Conservation (phyloP, 1,140 invertebrate species). For the Camponotus vicinus region DNA sequence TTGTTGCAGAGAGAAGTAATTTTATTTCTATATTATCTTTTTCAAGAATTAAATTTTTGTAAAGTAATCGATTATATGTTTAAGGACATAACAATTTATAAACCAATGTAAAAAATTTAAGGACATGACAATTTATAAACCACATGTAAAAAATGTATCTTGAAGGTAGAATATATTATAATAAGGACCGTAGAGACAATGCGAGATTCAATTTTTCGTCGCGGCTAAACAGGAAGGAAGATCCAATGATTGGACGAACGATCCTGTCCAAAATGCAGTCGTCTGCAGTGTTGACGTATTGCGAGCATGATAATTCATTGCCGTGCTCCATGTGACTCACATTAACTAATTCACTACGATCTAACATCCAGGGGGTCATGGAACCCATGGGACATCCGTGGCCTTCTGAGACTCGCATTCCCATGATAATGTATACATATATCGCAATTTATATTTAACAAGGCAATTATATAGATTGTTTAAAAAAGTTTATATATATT, state of each 20-base stretch:
- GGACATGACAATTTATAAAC: not conserved
- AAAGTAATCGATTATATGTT: no score
- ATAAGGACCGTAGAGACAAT: not conserved
- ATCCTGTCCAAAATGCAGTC: constrained; percentile 78
- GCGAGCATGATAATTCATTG: constrained; percentile 73
- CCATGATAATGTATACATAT: constrained; percentile 1
- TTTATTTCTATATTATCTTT: not conserved
- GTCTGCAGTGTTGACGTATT: constrained; percentile 70
- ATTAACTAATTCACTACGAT: constrained; percentile 81
- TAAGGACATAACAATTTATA: not conserved
- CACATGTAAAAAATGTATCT: not conserved
- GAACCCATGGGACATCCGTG: constrained; percentile 79
- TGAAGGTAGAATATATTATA: not conserved
- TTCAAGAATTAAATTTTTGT: not conserved
- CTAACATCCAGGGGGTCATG: constrained; percentile 78
- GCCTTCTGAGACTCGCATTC: constrained; percentile 33
- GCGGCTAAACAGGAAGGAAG: constrained; percentile 75
- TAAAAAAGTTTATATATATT: not conserved
- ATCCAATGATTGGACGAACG: constrained; percentile 74
- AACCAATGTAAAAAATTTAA: not conserved
- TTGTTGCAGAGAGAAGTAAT: not conserved
- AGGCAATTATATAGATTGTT: no score
- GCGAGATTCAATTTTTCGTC: not conserved
- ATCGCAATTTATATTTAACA: no score
- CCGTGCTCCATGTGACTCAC: constrained; percentile 73